Evolutionary conservation across 2,113 vertebrate species (phyloP).

Genomic region (Pycnonotus jocosus): DNA sequence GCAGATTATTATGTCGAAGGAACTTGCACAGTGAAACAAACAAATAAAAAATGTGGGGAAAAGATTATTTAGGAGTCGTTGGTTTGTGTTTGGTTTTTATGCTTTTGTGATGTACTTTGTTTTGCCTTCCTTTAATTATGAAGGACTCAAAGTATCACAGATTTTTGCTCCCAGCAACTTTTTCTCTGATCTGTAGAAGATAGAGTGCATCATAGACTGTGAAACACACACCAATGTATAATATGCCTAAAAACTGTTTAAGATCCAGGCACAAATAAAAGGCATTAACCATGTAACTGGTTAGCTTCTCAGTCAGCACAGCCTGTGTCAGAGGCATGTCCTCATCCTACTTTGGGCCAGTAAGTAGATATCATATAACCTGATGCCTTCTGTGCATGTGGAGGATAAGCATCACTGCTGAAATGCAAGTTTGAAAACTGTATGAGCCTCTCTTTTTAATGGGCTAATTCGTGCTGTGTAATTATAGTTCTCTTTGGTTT

Average conservation of each 20-base stretch:
- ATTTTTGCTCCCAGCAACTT: neutral
- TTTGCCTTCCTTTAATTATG: neutral
- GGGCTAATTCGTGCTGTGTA: neutral
- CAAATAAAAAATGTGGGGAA: neutral
- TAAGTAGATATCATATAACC: neutral
- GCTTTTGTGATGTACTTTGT: neutral
- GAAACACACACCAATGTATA: neutral
- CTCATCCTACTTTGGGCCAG: neutral
- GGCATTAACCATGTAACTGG: neutral
- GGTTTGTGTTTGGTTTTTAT: neutral
- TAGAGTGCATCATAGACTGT: fast-evolving
- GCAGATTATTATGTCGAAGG: neutral
- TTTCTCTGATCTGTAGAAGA: neutral
- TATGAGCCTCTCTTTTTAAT: neutral
- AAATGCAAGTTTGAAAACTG: neutral
- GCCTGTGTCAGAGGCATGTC: neutral
- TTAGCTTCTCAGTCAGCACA: neutral
- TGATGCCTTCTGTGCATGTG: fast-evolving
- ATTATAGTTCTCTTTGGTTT: neutral
- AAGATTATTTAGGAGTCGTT: neutral
- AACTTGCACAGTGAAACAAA: neutral
- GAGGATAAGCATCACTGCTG: neutral
- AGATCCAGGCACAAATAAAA: neutral
- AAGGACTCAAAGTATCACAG: neutral
- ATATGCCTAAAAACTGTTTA: neutral